Conservation (phyloP, 2,888 invertebrate species). For the Eilema caniola region DNA sequence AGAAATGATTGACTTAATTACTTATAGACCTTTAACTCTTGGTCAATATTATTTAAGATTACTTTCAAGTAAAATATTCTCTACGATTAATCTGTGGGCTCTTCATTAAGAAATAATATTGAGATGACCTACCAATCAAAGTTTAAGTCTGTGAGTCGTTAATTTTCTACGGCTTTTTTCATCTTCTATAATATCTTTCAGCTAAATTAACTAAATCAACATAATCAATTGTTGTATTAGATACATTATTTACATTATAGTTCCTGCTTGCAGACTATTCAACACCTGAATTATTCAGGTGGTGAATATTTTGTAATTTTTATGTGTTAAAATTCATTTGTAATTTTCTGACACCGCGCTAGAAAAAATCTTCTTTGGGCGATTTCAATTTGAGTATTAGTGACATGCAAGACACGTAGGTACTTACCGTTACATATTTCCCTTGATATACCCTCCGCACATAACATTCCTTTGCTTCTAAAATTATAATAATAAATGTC, state of each 20-base stretch:
- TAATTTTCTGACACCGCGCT: too few species aligned
- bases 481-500: conserved; percentile 4
- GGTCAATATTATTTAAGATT: not conserved
- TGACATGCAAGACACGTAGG: not conserved
- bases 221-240: not conserved
- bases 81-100: not conserved
- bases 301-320: not conserved
- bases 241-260: not conserved
- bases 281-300: too few species aligned
- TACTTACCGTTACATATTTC: not conserved
- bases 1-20: not conserved
- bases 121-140: not conserved
- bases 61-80: not conserved
- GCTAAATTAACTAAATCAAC: not conserved
- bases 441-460: not conserved
- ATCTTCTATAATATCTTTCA: not conserved
- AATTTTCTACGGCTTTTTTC: not conserved
- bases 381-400: not conserved
- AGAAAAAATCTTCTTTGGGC: too few species aligned
- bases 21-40: not conserved
- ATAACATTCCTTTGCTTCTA: not conserved
- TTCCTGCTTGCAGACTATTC: not conserved
- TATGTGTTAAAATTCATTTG: not conserved
- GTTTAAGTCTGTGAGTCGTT: not conserved
- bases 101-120: not conserved